A percentile compares a stretch with the other conserved stretches of the same genome.
phyloP scores from a whole-genome alignment of 2,113 vertebrate genomes.

The Pangasianodon gigas region DNA sequence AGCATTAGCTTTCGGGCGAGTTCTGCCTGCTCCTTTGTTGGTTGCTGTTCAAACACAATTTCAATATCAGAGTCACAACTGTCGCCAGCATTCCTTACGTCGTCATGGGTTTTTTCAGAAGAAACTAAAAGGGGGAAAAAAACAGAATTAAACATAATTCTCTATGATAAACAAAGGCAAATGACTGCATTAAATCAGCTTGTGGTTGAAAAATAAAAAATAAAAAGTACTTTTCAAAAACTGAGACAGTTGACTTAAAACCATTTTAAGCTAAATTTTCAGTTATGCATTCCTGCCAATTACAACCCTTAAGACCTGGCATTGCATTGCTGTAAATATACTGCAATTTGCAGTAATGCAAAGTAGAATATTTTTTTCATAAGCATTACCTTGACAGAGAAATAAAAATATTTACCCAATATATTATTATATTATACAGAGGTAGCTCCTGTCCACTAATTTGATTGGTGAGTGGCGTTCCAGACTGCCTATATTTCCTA shows the following conservation, averaged over 20 bases:
- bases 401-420: neutral
- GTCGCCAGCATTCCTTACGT: neutral
- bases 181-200: neutral
- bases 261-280: neutral
- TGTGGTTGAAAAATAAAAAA: neutral
- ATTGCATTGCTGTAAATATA: neutral
- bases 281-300: neutral
- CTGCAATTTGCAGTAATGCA: neutral
- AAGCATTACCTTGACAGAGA: neutral
- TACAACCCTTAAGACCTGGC: neutral
- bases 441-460: neutral
- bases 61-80: conserved; percentile 71
- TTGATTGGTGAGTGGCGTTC: neutral
- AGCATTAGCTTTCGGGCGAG: conserved; percentile 83
- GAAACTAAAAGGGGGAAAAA: conserved; percentile 52
- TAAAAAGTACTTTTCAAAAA: neutral
- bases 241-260: neutral
- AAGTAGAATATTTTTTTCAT: neutral
- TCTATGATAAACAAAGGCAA: neutral
- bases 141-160: neutral
- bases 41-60: conserved; percentile 84
- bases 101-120: conserved; percentile 36
- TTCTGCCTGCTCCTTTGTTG: conserved; percentile 83
- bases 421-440: neutral
- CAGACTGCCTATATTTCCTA: no score